Conservation (phyloP, 2,888 invertebrate species). For the Bursaphelenchus okinawaensis region DNA sequence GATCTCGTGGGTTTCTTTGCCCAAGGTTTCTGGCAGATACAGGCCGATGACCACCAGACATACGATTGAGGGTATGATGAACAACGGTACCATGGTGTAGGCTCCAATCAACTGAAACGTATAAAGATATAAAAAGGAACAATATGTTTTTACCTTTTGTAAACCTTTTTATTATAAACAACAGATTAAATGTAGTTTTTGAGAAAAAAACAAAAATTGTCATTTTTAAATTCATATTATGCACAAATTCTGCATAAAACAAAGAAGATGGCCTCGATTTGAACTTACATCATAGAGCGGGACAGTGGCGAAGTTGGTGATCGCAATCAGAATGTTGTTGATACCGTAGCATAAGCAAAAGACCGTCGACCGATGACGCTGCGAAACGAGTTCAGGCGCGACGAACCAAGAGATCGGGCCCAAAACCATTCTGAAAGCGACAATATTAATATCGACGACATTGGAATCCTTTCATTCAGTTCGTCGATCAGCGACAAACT, state of each 20-base stretch:
- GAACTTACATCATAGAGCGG: conserved; percentile 37
- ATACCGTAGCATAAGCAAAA: conserved; percentile 49
- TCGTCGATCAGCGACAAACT: background rate
- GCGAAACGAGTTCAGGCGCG: conserved; percentile 48
- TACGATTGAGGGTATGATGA: conserved; percentile 41
- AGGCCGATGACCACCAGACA: conserved; percentile 39
- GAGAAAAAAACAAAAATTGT: conserved; percentile 3
- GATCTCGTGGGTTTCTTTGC: conserved; percentile 37
- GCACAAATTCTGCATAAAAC: background rate
- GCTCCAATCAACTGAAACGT: conserved; percentile 42
- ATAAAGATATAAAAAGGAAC: no score
- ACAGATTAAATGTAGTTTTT: background rate
- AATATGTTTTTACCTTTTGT: background rate
- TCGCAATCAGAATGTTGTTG: conserved; percentile 44
- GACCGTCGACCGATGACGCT: conserved; percentile 46
- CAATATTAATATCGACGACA: background rate
- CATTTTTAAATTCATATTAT: background rate
- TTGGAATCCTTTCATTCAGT: no score
- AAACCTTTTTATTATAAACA: no score
- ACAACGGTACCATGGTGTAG: conserved; percentile 38
- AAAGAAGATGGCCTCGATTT: background rate
- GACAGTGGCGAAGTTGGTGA: conserved; percentile 46
- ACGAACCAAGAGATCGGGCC: conserved; percentile 42
- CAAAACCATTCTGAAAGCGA: conserved; percentile 36
- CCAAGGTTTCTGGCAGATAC: conserved; percentile 45